These are phyloP conservation scores for Drosophila robusta DNA, from an alignment of 2,888 invertebrate species.

Conservation along the genomic window DNA sequence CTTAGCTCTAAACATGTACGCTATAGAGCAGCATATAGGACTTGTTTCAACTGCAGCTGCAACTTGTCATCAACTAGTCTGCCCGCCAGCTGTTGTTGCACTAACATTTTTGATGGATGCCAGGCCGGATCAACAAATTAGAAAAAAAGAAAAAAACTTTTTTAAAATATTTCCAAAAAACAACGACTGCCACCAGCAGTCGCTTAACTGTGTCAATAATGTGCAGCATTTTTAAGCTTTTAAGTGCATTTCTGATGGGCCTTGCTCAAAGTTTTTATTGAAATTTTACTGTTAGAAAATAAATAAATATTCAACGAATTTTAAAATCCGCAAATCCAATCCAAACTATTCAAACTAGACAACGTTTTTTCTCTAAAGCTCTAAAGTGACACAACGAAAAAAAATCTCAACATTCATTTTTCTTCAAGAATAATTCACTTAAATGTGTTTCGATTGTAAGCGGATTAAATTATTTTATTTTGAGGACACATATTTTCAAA, in stretches of 20 bases:
- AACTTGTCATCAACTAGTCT: slow-evolving; percentile 52
- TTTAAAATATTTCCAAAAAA: slow-evolving; percentile 31
- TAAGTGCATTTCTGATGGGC: slow-evolving; percentile 57
- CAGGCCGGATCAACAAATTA: slow-evolving; percentile 21
- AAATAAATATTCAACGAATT: background rate
- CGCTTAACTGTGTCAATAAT: slow-evolving; percentile 62
- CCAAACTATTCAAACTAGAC: background rate
- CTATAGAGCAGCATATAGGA: slow-evolving; percentile 9
- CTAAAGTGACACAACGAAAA: no score
- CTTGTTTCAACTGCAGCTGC: slow-evolving; percentile 41
- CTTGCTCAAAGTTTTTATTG: slow-evolving; percentile 3
- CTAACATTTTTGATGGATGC: slow-evolving; percentile 29
- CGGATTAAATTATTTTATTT: no score
- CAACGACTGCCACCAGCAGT: slow-evolving; percentile 5
- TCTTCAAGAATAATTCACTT: background rate
- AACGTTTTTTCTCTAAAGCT: background rate
- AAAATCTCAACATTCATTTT: no score
- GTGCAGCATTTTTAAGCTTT: slow-evolving; percentile 55
- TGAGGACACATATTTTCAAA: no score
- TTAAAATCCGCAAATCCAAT: slow-evolving; percentile 6
- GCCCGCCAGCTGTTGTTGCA: slow-evolving; percentile 39
- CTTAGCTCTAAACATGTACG: slow-evolving; percentile 42
- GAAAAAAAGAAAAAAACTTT: slow-evolving; percentile 3
- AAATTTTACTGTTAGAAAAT: no score
- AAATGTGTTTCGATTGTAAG: no score